Conservation (phyloP, 2,888 invertebrate genomes). For the Coleophora deauratella region DNA sequence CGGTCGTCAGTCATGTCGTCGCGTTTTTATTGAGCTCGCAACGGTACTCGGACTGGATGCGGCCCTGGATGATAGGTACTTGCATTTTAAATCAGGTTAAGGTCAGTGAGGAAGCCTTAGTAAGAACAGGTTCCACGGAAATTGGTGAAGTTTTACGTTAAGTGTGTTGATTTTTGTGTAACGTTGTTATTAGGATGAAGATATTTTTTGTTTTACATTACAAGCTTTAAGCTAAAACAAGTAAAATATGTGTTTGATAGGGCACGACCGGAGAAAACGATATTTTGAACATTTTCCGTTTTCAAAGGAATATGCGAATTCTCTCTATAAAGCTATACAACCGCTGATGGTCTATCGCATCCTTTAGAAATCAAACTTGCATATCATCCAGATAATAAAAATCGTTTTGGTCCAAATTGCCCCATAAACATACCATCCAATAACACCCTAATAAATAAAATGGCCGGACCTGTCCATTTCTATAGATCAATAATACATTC, state of each 20-base stretch:
- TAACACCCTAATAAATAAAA: slow-evolving; percentile 59
- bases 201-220: no score
- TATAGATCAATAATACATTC: slow-evolving; percentile 61
- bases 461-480: slow-evolving; percentile 49
- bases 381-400: slow-evolving; percentile 16
- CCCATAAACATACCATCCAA: slow-evolving; percentile 27
- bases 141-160: slow-evolving; percentile 7
- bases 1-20: slow-evolving; percentile 55
- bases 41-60: slow-evolving; percentile 8
- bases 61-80: slow-evolving; percentile 33
- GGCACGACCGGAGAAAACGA: no score
- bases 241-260: no score
- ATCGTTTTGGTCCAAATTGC: slow-evolving; percentile 12
- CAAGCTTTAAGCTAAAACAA: no score
- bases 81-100: slow-evolving; percentile 72
- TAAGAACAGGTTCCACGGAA: slow-evolving; percentile 11
- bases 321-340: no score
- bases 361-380: not conserved
- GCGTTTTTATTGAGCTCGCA: slow-evolving; percentile 46
- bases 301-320: not conserved
- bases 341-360: no score
- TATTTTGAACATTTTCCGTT: not conserved
- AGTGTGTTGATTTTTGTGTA: no score
- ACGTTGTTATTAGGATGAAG: no score
- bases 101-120: slow-evolving; percentile 41